phyloP scores from a whole-genome alignment of 1,140 invertebrate genomes.

The Leptinotarsa lineolata region DNA sequence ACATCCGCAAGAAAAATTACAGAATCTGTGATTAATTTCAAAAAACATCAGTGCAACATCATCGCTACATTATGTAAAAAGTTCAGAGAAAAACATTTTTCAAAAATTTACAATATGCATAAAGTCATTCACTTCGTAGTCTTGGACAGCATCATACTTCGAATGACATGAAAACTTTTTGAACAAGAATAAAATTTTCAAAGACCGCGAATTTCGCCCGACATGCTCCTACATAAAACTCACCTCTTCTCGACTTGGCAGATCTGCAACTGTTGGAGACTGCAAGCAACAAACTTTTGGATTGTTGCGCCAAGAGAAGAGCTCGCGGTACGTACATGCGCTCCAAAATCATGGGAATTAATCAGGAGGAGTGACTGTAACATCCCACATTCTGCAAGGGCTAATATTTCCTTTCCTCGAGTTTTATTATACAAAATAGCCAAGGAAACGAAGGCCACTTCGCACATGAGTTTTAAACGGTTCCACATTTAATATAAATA shows the following conservation, averaged over 20 bases:
- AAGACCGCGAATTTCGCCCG: neutral
- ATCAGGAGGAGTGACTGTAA: conserved; percentile 33
- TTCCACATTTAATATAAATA: conserved; percentile 18
- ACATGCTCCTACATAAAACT: conserved; percentile 16
- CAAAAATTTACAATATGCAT: no score
- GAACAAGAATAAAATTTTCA: neutral
- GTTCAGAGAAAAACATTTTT: no score
- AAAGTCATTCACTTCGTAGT: no score
- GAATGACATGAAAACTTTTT: neutral
- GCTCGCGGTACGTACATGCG: conserved; percentile 3
- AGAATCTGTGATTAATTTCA: no score
- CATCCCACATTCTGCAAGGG: conserved; percentile 26
- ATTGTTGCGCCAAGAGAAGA: neutral
- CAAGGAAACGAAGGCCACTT: conserved; percentile 8
- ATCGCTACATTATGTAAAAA: no score
- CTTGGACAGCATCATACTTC: no score
- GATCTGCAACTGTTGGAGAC: conserved; percentile 23
- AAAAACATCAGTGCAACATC: no score
- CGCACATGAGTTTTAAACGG: neutral
- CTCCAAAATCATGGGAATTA: conserved; percentile 21
- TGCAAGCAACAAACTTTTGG: conserved; percentile 18
- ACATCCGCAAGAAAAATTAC: no score
- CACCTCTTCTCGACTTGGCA: conserved; percentile 15
- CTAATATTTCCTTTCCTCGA: conserved; percentile 18
- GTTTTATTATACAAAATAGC: conserved; percentile 19